Conservation (phyloP, 2,797 vertebrate species). For the Bryconaethiops microstoma region DNA sequence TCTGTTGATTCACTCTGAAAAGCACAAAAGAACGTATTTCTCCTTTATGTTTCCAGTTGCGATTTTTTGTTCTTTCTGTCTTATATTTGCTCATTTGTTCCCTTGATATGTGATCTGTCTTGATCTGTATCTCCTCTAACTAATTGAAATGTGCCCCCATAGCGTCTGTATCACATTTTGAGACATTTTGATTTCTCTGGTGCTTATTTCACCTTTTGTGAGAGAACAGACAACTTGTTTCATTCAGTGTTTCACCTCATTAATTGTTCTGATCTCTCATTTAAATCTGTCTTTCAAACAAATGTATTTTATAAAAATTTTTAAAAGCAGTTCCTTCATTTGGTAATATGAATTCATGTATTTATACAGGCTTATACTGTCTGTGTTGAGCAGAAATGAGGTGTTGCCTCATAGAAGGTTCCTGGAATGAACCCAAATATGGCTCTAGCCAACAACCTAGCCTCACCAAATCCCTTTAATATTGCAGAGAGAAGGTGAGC, state of each 20-base stretch:
- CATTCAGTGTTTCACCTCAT: too few relatives aligned
- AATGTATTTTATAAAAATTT: too few relatives aligned
- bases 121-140: too few relatives aligned
- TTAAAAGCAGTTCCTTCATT: too few relatives aligned
- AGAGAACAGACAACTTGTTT: neutral
- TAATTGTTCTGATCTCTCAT: too few relatives aligned
- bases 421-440: slow-evolving; percentile 34
- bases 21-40: neutral
- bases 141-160: too few relatives aligned
- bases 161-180: too few relatives aligned
- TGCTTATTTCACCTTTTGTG: neutral
- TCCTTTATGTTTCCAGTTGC: neutral
- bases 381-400: neutral
- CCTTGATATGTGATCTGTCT: neutral
- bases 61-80: neutral
- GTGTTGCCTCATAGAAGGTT: slow-evolving; percentile 33
- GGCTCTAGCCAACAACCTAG: slow-evolving; percentile 12
- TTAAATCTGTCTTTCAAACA: too few relatives aligned
- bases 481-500: slow-evolving; percentile 19
- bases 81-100: neutral
- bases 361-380: too few relatives aligned
- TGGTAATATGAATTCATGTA: too few relatives aligned
- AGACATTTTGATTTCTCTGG: neutral
- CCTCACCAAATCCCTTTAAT: slow-evolving; percentile 36
- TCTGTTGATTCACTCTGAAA: neutral